Evolutionary conservation across 1,140 invertebrate genomes (phyloP).

Genomic region (Camponotus vicinus): DNA sequence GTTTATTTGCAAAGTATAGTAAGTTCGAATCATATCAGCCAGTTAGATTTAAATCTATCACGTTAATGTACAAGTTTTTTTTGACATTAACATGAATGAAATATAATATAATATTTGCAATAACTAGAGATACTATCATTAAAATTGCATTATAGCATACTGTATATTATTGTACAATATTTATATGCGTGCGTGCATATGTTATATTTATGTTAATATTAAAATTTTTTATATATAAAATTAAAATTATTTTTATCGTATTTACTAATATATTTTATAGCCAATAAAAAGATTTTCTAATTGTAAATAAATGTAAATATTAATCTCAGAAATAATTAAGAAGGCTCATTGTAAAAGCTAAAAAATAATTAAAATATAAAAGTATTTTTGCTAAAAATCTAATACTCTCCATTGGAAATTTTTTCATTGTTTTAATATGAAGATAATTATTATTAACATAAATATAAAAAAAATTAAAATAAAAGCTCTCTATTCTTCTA

Average conservation of each 20-base stretch:
- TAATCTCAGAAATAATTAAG: background rate
- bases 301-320: background rate
- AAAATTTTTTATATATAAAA: background rate
- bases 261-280: background rate
- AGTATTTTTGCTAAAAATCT: background rate
- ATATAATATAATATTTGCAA: background rate
- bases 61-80: background rate
- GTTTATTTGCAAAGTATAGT: background rate
- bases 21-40: background rate
- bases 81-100: background rate
- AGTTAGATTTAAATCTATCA: constrained; percentile 8
- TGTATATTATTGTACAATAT: background rate
- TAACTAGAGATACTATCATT: background rate
- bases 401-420: background rate
- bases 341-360: background rate
- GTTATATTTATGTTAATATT: background rate
- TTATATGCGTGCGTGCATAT: background rate
- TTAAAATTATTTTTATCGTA: background rate
- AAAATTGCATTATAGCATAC: background rate
- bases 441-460: background rate
- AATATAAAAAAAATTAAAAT: background rate
- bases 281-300: background rate
- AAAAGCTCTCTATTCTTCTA: background rate
- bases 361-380: background rate
- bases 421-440: background rate